Percentiles rank a stretch among this genome's conserved stretches.
These are phyloP conservation scores for Drosophila mimica DNA, from an alignment of 2,888 invertebrate species.

Conservation along the genomic window DNA sequence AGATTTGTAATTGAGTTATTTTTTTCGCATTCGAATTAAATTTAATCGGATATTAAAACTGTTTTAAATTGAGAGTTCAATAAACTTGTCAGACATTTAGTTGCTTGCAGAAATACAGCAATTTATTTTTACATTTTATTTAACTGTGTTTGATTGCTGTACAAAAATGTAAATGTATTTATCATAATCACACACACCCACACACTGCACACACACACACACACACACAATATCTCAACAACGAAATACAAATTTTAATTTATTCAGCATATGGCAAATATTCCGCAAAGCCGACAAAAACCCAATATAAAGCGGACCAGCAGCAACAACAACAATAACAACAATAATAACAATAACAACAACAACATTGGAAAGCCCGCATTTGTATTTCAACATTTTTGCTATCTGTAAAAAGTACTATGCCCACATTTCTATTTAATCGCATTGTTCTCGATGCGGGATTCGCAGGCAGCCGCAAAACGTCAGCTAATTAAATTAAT, in stretches of 20 bases:
- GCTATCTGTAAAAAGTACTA: slow-evolving; percentile 42
- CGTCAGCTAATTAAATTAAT: slow-evolving; percentile 77
- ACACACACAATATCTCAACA: slow-evolving; percentile 28
- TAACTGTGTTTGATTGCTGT: slow-evolving; percentile 18
- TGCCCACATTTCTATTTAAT: slow-evolving; percentile 65
- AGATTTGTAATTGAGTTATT: slow-evolving; percentile 4
- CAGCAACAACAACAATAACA: slow-evolving; percentile 30
- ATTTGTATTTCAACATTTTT: slow-evolving; percentile 56
- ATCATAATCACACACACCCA: slow-evolving; percentile 30
- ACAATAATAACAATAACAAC: slow-evolving; percentile 20
- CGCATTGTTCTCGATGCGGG: slow-evolving; percentile 48
- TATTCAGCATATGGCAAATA: slow-evolving; percentile 69
- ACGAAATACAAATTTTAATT: slow-evolving; percentile 67
- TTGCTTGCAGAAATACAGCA: slow-evolving; percentile 35
- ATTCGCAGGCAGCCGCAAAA: slow-evolving; percentile 60
- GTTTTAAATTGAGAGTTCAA: slow-evolving; percentile 28
- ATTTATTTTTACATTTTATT: slow-evolving; percentile 38
- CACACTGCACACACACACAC: not conserved
- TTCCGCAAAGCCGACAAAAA: slow-evolving; percentile 53
- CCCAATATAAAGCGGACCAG: slow-evolving; percentile 37
- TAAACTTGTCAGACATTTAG: slow-evolving; percentile 39
- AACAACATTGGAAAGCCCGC: slow-evolving; percentile 46
- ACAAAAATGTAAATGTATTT: slow-evolving; percentile 46
- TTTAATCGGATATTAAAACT: not conserved
- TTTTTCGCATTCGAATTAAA: not conserved